Base-by-base conservation (phyloP, 2,888 invertebrate species). In the Platynereis dumerilii region DNA sequence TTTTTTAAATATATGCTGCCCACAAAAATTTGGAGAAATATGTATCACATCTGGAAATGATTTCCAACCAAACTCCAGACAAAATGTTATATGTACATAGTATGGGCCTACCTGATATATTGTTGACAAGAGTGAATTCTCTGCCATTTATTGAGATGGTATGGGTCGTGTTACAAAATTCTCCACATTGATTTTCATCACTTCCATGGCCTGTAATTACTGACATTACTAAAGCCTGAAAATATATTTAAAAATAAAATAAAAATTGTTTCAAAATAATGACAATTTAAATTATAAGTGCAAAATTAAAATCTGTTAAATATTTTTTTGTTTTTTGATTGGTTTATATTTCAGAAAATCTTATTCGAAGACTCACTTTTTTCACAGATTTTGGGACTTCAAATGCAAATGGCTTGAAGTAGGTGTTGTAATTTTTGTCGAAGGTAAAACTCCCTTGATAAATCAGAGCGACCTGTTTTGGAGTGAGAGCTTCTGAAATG, bases 161-260 rank as follows among this genome's bases (percentile, higher is more conserved):
- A 63, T 77, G 77, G 15, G 76, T 73, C 0, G 77, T 76, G 10
- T 76, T 68, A 66, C 77, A 77, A 66, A 77, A 77, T 63, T 77
- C 77, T 24, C 75, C 77, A 70, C 77, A 77, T 0, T 73, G 74
- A 64, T 77, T 77, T 34, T 77, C 74, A 65, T 77, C 77, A 68
- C 76, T 76, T 1, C 77, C 77, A 65, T 77, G 77, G 2, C 77
- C 77, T 10, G 77, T 77, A 26, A 76, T 77, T 54, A 77, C 75
- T 26, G 76, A 67, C 64, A 72, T 71, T 15, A 75, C 65, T 42
- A 66, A 60, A 34, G 75, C 70, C 75, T 76, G 67, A 26, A 64
- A 64, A 24, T 44, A 48, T 20, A 39, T 26, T 59, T 28, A 42
- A 42, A 42, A 42, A 17, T 10, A 1, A 58, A 45, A 26, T 2